phyloP scores from a whole-genome alignment of 2,888 invertebrate species.

The Calephelis perditalis region DNA sequence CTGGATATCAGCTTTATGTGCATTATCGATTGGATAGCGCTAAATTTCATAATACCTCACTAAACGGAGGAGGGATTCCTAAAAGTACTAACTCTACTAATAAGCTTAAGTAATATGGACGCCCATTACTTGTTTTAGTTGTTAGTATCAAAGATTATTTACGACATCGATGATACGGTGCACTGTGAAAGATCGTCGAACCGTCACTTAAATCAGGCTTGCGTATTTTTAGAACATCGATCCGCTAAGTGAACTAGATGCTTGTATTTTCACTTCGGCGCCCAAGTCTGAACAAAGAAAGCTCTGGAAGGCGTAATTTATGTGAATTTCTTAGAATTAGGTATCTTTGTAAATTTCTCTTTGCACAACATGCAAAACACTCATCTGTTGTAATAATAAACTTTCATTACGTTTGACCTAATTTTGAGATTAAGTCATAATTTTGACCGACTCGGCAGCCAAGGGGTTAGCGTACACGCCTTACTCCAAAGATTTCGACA shows the following conservation, averaged over 20 bases:
- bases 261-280: conserved; percentile 33
- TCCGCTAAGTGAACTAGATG: conserved; percentile 33
- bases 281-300: conserved; percentile 28
- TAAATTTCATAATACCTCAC: too few relatives aligned
- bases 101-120: too few relatives aligned
- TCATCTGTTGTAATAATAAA: not conserved
- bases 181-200: conserved; percentile 33
- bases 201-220: conserved; percentile 32
- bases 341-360: conserved; percentile 17
- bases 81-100: too few relatives aligned
- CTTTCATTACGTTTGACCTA: not conserved
- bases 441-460: too few relatives aligned
- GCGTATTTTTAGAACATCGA: conserved; percentile 34
- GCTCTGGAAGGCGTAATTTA: conserved; percentile 29
- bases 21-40: too few relatives aligned
- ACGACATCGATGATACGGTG: conserved; percentile 53
- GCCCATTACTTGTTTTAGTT: not conserved
- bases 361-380: conserved; percentile 10
- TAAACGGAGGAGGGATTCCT: too few relatives aligned
- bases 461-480: too few relatives aligned
- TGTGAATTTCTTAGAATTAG: conserved; percentile 24
- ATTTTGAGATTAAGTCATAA: too few relatives aligned
- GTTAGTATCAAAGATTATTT: conserved; percentile 55
- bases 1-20: too few relatives aligned
- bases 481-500: too few relatives aligned